These are phyloP conservation scores for Sula dactylatra DNA, from an alignment of 2,113 vertebrate genomes.

Conservation along the genomic window DNA sequence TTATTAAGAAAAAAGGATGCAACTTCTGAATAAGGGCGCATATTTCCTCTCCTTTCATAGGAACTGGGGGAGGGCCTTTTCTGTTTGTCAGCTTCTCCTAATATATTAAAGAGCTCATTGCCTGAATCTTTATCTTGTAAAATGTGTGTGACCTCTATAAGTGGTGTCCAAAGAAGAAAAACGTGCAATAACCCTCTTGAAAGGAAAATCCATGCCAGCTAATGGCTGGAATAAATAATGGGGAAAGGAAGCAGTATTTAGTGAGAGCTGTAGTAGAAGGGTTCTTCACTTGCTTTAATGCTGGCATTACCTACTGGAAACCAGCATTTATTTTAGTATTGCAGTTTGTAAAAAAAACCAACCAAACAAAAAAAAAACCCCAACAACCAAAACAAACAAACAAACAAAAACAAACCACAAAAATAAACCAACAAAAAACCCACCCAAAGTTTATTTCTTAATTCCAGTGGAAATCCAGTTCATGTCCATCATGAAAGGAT, in stretches of 20 bases:
- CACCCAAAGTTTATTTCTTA: background rate
- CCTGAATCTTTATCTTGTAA: constrained; percentile 15
- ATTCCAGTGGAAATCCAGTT: background rate
- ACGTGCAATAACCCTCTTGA: background rate
- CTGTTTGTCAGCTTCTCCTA: constrained; percentile 40
- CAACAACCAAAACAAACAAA: too few relatives aligned
- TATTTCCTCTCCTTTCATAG: constrained; percentile 56
- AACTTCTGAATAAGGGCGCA: constrained; percentile 68
- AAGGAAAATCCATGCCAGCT: background rate
- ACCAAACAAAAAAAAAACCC: too few relatives aligned
- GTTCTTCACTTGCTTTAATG: background rate
- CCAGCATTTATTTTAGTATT: background rate
- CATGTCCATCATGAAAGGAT: background rate
- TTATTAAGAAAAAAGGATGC: constrained; percentile 75
- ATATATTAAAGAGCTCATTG: constrained; percentile 56
- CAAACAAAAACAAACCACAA: too few relatives aligned
- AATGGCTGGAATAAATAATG: background rate
- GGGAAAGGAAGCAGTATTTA: background rate
- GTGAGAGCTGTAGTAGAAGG: background rate
- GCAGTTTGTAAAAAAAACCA: background rate
- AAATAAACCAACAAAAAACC: too few relatives aligned
- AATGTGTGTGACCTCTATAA: constrained; percentile 10
- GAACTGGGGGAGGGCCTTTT: constrained; percentile 55
- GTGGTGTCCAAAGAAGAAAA: constrained; percentile 9
- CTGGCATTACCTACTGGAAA: background rate